Evolutionary conservation across 2,113 vertebrate genomes (phyloP).

Genomic region (Ammodytes marinus): DNA sequence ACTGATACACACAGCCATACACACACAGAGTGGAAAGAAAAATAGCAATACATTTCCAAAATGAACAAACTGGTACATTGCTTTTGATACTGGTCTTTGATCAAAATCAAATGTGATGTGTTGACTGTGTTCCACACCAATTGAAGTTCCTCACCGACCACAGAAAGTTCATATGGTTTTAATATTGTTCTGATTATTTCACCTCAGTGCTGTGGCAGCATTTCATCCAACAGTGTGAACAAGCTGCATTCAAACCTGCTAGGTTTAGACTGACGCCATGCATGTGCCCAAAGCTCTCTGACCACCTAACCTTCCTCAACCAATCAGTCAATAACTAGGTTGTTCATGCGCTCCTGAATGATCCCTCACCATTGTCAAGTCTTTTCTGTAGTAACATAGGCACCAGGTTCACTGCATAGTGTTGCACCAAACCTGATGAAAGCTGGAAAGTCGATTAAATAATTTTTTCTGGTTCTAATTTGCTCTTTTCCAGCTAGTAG

Average conservation of each 20-base stretch:
- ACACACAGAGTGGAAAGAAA: slow-evolving; percentile 9
- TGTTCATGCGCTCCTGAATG: neutral
- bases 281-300: neutral
- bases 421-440: too few species aligned
- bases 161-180: slow-evolving; percentile 35
- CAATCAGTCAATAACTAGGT: neutral
- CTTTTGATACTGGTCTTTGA: slow-evolving; percentile 1
- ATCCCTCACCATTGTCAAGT: too few species aligned
- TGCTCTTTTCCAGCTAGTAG: too few species aligned
- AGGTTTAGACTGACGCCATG: neutral
- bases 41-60: slow-evolving; percentile 10
- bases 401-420: neutral
- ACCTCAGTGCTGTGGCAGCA: neutral
- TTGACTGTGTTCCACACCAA: slow-evolving; percentile 8
- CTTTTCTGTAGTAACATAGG: neutral
- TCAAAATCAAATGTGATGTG: slow-evolving; percentile 9
- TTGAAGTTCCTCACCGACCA: neutral
- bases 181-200: slow-evolving; percentile 32
- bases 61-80: slow-evolving; percentile 24
- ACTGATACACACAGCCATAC: neutral
- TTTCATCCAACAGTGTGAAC: slow-evolving; percentile 34
- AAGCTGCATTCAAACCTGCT: slow-evolving; percentile 17
- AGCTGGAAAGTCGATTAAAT: too few species aligned
- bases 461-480: too few species aligned
- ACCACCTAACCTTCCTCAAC: neutral